Conservation (phyloP, 1,140 invertebrate genomes). For the Capitella teleta region DNA sequence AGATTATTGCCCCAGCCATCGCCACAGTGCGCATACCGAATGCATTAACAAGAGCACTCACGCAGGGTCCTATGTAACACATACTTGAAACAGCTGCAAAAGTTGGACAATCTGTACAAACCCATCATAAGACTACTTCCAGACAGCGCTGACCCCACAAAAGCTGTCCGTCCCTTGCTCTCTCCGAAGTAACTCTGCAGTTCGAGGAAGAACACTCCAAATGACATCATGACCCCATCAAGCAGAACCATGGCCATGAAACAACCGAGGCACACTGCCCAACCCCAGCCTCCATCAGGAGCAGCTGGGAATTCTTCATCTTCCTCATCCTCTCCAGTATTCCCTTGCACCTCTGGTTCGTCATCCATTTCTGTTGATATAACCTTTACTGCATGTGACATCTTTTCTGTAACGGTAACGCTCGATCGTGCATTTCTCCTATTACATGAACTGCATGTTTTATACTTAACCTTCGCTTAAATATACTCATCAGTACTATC, state of each 20-base stretch:
- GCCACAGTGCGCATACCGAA: constrained; percentile 87
- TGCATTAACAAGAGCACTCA: constrained; percentile 88
- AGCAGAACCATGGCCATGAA: constrained; percentile 63
- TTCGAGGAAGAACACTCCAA: constrained; percentile 63
- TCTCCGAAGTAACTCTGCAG: constrained; percentile 69
- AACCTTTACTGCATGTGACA: too few species aligned
- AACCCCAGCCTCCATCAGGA: constrained; percentile 73
- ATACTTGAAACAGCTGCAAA: too few species aligned
- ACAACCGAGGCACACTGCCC: constrained; percentile 47
- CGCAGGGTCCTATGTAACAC: constrained; percentile 63
- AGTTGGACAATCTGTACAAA: too few species aligned
- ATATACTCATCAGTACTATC: too few species aligned
- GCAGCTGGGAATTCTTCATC: too few species aligned
- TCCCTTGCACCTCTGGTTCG: too few species aligned
- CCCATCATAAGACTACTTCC: constrained; percentile 64
- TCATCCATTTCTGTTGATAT: too few species aligned
- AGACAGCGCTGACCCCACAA: constrained; percentile 68
- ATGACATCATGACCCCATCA: constrained; percentile 55
- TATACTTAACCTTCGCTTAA: too few species aligned
- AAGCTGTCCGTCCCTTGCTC: constrained; percentile 69
- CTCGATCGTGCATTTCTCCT: too few species aligned
- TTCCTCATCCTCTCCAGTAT: too few species aligned
- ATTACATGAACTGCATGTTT: too few species aligned
- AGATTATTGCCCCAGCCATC: constrained; percentile 55
- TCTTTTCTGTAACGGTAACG: too few species aligned